These are phyloP conservation scores for Aleiodes sp. DNA, from an alignment of 1,140 invertebrate species.

Conservation along the genomic window DNA sequence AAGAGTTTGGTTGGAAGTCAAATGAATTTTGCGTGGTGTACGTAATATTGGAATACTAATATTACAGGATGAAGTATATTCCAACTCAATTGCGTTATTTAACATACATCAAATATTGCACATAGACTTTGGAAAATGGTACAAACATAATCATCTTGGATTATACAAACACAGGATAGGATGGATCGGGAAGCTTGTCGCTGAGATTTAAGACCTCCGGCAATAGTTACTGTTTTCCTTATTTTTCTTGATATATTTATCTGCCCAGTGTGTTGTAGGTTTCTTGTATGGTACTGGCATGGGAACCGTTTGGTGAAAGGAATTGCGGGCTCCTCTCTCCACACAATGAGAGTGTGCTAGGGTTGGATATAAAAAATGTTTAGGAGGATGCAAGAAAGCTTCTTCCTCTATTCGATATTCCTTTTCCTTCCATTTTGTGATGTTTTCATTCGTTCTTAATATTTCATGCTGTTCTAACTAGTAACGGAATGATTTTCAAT, in stretches of 20 bases:
- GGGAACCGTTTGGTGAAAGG: constrained; percentile 18
- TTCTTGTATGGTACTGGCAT: background rate
- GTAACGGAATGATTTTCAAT: too few species aligned
- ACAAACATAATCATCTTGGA: background rate
- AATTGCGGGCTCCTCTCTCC: background rate
- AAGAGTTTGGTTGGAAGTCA: background rate
- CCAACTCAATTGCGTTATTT: background rate
- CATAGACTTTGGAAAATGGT: background rate
- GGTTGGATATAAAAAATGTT: background rate
- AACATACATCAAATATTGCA: background rate
- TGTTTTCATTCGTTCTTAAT: background rate
- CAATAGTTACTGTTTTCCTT: background rate
- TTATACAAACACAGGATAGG: background rate
- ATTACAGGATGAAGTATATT: background rate
- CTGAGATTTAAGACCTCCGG: constrained; percentile 17
- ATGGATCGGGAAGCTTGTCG: constrained; percentile 11
- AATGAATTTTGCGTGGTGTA: background rate
- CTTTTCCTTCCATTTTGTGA: background rate
- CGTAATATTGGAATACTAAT: background rate
- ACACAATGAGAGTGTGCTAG: background rate
- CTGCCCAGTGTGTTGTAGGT: constrained; percentile 1
- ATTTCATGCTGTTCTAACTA: background rate
- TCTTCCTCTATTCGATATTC: background rate
- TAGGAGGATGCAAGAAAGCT: background rate
- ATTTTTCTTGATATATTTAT: background rate